Percentiles rank a stretch among this genome's conserved stretches.
These are phyloP conservation scores for Andrena flavipes DNA, from an alignment of 2,888 invertebrate species.

Conservation along the genomic window DNA sequence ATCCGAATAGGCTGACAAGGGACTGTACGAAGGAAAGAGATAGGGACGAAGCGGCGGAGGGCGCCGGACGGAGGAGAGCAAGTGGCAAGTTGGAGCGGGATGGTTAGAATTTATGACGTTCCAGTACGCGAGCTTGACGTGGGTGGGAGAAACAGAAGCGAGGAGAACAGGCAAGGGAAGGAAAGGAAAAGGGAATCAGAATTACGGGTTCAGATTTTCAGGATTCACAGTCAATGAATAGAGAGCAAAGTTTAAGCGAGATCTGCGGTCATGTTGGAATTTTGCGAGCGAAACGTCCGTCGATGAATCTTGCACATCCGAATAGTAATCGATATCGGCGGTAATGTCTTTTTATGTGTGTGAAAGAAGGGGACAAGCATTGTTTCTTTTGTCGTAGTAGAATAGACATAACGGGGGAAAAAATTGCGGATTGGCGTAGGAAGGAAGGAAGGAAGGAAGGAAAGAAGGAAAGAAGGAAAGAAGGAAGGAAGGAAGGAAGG, in stretches of 20 bases:
- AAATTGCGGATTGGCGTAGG: too few relatives aligned
- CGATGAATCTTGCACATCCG: too few relatives aligned
- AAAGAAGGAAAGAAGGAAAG: too few relatives aligned
- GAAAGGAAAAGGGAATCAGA: conserved; percentile 52
- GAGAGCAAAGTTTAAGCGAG: too few relatives aligned
- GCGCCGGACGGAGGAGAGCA: conserved; percentile 36
- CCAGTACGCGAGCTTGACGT: conserved; percentile 57
- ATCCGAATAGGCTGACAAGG: not conserved
- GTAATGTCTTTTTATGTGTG: too few relatives aligned
- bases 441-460: too few relatives aligned
- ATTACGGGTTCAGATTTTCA: conserved; percentile 43
- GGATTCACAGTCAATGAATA: too few relatives aligned
- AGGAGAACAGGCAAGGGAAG: conserved; percentile 1
- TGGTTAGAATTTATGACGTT: conserved; percentile 73
- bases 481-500: too few relatives aligned
- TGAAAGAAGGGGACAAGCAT: too few relatives aligned
- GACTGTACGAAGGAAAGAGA: conserved; percentile 10
- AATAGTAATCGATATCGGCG: too few relatives aligned
- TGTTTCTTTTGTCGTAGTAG: too few relatives aligned
- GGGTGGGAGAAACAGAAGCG: conserved; percentile 47
- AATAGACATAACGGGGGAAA: too few relatives aligned
- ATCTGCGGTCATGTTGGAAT: not conserved
- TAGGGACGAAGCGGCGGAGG: not conserved
- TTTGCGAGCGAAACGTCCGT: conserved; percentile 7
- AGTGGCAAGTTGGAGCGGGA: conserved; percentile 56